Percentiles rank a stretch among this genome's conserved stretches.
Conservation (phyloP, 2,113 vertebrate species). For the Tachysurus fulvidraco region DNA sequence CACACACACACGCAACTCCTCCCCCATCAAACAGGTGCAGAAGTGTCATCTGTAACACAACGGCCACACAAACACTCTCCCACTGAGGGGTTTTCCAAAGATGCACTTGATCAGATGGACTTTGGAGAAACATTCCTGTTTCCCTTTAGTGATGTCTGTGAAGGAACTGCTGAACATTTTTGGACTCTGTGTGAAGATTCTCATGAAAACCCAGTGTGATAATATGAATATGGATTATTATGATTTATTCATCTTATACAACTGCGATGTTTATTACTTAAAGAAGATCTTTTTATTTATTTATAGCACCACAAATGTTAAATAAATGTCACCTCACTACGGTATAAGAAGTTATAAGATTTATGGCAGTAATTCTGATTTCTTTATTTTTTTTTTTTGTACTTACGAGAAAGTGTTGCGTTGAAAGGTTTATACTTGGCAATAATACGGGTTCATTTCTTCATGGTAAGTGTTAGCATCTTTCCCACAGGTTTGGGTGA, state of each 20-base stretch:
- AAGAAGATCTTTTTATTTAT: background rate
- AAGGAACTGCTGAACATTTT: background rate
- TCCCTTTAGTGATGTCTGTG: background rate
- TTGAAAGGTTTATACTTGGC: background rate
- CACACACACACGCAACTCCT: too few relatives aligned
- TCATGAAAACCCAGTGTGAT: background rate
- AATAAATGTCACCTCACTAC: too few relatives aligned
- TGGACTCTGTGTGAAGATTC: background rate
- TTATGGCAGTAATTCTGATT: background rate
- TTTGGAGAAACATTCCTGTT: background rate
- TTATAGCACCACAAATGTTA: background rate
- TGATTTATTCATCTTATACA: background rate
- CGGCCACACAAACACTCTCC: slow-evolving; percentile 56
- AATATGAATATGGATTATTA: background rate
- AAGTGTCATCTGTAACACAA: slow-evolving; percentile 61
- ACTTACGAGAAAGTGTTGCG: background rate
- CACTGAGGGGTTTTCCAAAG: slow-evolving; percentile 69
- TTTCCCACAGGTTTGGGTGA: slow-evolving; percentile 16
- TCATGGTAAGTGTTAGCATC: background rate
- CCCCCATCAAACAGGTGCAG: slow-evolving; percentile 66
- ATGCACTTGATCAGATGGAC: slow-evolving; percentile 50
- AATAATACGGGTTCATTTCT: background rate
- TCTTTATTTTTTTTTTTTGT: background rate
- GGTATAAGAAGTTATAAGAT: background rate
- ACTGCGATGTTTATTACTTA: background rate